A percentile compares a stretch with the other conserved stretches of the same genome.
Conservation (phyloP, 2,797 vertebrate species). For the Bradypus variegatus region DNA sequence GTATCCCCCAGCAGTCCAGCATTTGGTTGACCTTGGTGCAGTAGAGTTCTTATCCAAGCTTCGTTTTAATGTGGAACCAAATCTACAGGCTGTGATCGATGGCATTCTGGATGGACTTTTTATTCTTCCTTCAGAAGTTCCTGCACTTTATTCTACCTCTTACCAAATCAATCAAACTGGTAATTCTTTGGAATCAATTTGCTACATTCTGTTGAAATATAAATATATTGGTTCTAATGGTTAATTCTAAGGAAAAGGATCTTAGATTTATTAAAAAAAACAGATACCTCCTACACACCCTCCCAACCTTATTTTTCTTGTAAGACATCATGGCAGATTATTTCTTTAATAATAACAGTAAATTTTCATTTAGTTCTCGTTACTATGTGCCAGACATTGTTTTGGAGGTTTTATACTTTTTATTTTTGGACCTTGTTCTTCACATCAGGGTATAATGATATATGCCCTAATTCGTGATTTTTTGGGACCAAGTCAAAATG, state of each 20-base stretch:
- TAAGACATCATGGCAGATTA: background rate
- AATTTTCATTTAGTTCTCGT: background rate
- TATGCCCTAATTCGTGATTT: background rate
- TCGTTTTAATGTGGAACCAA: constrained; percentile 83
- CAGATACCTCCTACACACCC: background rate
- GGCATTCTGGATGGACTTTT: constrained; percentile 90
- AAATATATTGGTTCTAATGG: background rate
- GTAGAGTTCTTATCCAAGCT: constrained; percentile 94
- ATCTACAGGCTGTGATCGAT: constrained; percentile 85
- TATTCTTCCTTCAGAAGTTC: constrained; percentile 80
- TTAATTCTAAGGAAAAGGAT: background rate
- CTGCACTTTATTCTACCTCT: constrained; percentile 67
- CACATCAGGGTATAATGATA: no score
- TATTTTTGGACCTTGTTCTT: background rate
- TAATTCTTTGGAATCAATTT: constrained; percentile 64
- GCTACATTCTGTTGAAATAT: background rate
- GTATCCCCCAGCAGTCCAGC: constrained; percentile 86
- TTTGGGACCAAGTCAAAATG: background rate
- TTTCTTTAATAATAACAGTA: background rate
- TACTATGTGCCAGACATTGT: background rate
- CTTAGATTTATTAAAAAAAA: background rate
- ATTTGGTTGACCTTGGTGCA: constrained; percentile 87
- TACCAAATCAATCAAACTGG: constrained; percentile 76
- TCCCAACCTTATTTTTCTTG: background rate
- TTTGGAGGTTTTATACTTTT: background rate